A percentile compares a stretch with the other conserved stretches of the same genome.
Evolutionary conservation across 2,113 vertebrate genomes (phyloP).

Genomic region (Pygoscelis antarcticus): DNA sequence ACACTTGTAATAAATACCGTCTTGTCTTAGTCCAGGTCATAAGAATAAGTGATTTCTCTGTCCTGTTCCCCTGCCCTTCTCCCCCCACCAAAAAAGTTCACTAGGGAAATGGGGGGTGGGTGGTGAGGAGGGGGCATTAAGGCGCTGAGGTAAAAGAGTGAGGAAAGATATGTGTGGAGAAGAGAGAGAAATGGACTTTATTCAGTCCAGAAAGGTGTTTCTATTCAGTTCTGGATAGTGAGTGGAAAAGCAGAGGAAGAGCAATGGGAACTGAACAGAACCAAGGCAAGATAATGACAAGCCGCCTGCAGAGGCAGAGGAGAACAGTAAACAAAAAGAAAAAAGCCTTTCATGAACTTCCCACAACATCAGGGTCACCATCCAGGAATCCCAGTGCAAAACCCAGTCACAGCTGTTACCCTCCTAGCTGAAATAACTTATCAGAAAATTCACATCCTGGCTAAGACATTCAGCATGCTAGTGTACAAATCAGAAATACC

Average conservation of each 20-base stretch:
- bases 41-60: neutral
- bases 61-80: neutral
- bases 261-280: neutral
- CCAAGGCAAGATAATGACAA: neutral
- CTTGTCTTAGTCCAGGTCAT: neutral
- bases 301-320: neutral
- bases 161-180: neutral
- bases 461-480: neutral
- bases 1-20: neutral
- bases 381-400: neutral
- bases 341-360: neutral
- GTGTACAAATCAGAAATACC: neutral
- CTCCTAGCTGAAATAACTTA: neutral
- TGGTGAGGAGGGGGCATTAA: neutral
- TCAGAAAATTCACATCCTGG: neutral
- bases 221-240: neutral
- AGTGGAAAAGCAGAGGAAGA: neutral
- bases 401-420: neutral
- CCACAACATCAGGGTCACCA: neutral
- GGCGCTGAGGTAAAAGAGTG: neutral
- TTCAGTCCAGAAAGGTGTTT: neutral
- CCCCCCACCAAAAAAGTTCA: neutral
- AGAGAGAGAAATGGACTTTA: neutral
- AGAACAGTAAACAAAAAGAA: neutral
- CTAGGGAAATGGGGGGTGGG: neutral